Percentiles rank a stretch among this genome's conserved stretches.
Evolutionary conservation across 2,797 vertebrate genomes (phyloP).

Genomic region (Poecilia picta): DNA sequence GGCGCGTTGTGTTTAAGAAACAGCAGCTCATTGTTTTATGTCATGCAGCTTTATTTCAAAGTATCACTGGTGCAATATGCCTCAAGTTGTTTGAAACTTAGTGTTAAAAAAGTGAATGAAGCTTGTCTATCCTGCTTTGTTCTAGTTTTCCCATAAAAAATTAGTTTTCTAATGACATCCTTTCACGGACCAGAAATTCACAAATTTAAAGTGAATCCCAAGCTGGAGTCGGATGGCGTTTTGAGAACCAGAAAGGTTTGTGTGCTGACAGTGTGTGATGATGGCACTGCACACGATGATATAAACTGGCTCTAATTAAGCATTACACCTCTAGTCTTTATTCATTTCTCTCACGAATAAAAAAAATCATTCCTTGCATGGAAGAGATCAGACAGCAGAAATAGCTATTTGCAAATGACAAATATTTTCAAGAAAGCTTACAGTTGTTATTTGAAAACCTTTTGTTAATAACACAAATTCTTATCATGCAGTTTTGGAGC

Average conservation of each 20-base stretch:
- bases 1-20: neutral
- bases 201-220: neutral
- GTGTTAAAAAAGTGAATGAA: neutral
- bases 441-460: neutral
- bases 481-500: neutral
- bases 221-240: conserved; percentile 5
- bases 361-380: neutral
- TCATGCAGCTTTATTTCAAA: neutral
- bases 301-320: conserved; percentile 46
- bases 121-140: neutral
- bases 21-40: neutral
- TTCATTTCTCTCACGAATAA: conserved; percentile 4
- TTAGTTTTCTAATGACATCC: neutral
- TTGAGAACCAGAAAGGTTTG: conserved; percentile 1
- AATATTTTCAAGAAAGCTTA: neutral
- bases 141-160: neutral
- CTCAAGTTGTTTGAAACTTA: neutral
- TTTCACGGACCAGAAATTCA: neutral
- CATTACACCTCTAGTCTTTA: neutral
- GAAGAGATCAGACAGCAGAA: conserved; percentile 33
- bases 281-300: conserved; percentile 30
- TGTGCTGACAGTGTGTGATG: conserved; percentile 17
- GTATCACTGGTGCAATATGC: neutral
- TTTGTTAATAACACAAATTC: neutral
- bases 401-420: conserved; percentile 10